A percentile compares a stretch with the other conserved stretches of the same genome.
These are phyloP conservation scores for Halichoerus grypus DNA, from an alignment of 2,113 vertebrate species.

Conservation along the genomic window DNA sequence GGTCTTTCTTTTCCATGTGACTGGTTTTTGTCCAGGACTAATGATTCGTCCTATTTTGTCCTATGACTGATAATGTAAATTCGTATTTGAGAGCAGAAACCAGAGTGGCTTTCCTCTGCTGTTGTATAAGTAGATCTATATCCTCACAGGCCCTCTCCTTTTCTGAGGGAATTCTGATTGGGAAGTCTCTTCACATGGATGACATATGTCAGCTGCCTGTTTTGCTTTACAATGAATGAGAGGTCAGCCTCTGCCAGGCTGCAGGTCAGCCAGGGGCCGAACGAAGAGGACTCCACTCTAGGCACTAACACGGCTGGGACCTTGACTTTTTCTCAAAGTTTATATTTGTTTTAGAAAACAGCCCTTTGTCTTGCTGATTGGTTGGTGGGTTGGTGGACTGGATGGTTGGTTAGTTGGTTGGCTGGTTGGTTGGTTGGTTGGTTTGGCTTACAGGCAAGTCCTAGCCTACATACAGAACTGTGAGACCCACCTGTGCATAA, in stretches of 20 bases:
- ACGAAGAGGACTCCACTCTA: background rate
- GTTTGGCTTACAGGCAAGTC: background rate
- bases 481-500: background rate
- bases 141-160: background rate
- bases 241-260: background rate
- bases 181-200: background rate
- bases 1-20: background rate
- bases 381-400: background rate
- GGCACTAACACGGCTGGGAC: background rate
- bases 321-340: background rate
- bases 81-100: background rate
- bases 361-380: background rate
- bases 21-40: background rate
- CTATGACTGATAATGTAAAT: background rate
- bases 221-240: background rate
- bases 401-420: background rate
- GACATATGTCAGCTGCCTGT: background rate
- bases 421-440: background rate
- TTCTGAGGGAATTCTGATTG: background rate
- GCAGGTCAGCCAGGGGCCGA: background rate
- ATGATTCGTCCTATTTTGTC: background rate
- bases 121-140: background rate
- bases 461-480: background rate
- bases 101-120: background rate
- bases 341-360: constrained; percentile 21